These are phyloP conservation scores for Bombus pyrosoma DNA, from an alignment of 1,140 invertebrate genomes.

Conservation along the genomic window DNA sequence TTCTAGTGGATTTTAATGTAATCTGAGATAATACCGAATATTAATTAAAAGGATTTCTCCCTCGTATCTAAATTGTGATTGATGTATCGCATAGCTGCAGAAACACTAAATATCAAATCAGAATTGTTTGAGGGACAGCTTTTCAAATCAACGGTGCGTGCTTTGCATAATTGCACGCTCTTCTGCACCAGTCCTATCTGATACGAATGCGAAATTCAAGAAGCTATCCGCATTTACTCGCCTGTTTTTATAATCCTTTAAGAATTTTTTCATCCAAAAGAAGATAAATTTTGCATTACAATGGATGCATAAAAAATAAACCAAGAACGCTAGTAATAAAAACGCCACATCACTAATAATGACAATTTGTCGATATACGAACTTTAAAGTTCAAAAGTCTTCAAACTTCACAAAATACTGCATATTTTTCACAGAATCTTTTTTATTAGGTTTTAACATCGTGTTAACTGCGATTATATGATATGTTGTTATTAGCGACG, in stretches of 20 bases:
- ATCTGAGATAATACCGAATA: neutral
- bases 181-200: neutral
- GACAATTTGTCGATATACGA: neutral
- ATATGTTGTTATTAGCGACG: too few species aligned
- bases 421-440: neutral
- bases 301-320: neutral
- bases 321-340: neutral
- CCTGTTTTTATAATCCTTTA: neutral
- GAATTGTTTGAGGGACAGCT: neutral
- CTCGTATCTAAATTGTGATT: neutral
- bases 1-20: neutral
- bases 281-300: neutral
- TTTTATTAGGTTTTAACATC: too few species aligned
- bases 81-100: neutral
- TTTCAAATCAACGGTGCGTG: neutral
- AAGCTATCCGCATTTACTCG: neutral
- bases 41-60: neutral
- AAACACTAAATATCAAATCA: neutral
- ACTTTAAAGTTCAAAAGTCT: neutral
- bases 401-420: neutral
- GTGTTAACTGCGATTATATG: too few species aligned
- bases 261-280: neutral
- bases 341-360: too few species aligned
- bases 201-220: slow-evolving; percentile 3
- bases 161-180: neutral